These are phyloP conservation scores for Phylloscopus collybita DNA, from an alignment of 2,797 vertebrate genomes.

Conservation along the genomic window DNA sequence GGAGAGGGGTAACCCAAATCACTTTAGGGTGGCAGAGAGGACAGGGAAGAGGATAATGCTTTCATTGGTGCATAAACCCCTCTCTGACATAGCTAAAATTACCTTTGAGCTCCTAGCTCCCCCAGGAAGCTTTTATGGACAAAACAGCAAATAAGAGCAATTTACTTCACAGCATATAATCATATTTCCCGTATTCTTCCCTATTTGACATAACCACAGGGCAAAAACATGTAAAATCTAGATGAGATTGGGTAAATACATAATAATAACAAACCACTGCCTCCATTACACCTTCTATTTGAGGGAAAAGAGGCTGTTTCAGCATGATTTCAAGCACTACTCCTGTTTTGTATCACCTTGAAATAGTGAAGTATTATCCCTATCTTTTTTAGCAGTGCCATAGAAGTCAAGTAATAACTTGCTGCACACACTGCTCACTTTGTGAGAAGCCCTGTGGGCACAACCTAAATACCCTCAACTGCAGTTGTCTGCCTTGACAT, in stretches of 20 bases:
- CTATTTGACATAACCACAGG: conserved; percentile 11
- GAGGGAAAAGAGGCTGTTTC: background rate
- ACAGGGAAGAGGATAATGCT: background rate
- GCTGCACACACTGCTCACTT: background rate
- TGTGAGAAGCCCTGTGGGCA: conserved; percentile 23
- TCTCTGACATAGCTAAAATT: background rate
- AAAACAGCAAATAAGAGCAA: conserved; percentile 29
- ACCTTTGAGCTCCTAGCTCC: background rate
- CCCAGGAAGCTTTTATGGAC: background rate
- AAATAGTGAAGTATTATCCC: background rate
- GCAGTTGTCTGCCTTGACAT: conserved; percentile 1
- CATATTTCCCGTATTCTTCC: background rate
- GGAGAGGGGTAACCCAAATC: background rate
- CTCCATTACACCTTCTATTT: background rate
- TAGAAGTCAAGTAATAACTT: conserved; percentile 33
- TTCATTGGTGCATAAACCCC: background rate
- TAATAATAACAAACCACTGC: background rate
- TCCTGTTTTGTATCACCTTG: background rate
- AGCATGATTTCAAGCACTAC: background rate
- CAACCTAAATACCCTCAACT: conserved; percentile 27
- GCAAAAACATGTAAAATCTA: conserved; percentile 1
- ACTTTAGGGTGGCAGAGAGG: background rate
- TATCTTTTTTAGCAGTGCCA: background rate
- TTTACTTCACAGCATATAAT: conserved; percentile 23
- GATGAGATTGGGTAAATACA: background rate